Base-by-base conservation (phyloP, 2,888 invertebrate genomes). In the Bugulina stolonifera region DNA sequence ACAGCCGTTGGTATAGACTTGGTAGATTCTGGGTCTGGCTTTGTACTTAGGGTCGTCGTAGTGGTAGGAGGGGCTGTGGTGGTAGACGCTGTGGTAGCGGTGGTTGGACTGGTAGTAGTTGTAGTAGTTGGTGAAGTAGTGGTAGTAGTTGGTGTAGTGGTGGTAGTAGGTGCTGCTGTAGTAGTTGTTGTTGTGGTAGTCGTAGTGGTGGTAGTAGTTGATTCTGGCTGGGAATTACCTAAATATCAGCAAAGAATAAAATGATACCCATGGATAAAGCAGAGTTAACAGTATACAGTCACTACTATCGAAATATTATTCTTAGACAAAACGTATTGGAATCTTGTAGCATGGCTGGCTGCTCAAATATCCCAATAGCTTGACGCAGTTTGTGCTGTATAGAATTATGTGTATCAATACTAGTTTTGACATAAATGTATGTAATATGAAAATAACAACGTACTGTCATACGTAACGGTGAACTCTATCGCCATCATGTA, bases 191-290 rank as follows among this genome's bases (percentile, higher is more conserved):
- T 3, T 25, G 32, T 64, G 34, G 64, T 64, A n/a, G 64, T 64
- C 2, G 64, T 64, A 32, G 57, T 57, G 23, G 57, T 57, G 5
- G 57, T 57, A 14, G 57, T n/a, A n/a, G 57, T 57, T n/a, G 57
- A n/a, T 5, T 18, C 23, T 18, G 64, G 22, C 27, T 64, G 64
- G 27, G 64, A 22, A 5, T 5, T 27, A 64, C 22, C 64, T 64
- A 32, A 2, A 64, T 14, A 57, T 5, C n/a, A n/a, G n/a, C n/a
- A n/a, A n/a, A n/a, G n/a, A n/a, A n/a, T n/a, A n/a, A n/a, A n/a
- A n/a, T n/a, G n/a, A n/a, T n/a, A n/a, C n/a, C n/a, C n/a, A n/a
- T n/a, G n/a, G n/a, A n/a, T n/a, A n/a, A n/a, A n/a, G n/a, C n/a
- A n/a, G n/a, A n/a, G n/a, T n/a, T n/a, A n/a, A n/a, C n/a, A n/a